phyloP scores from a whole-genome alignment of 1,140 invertebrate species.

The Heliothis subflexa region DNA sequence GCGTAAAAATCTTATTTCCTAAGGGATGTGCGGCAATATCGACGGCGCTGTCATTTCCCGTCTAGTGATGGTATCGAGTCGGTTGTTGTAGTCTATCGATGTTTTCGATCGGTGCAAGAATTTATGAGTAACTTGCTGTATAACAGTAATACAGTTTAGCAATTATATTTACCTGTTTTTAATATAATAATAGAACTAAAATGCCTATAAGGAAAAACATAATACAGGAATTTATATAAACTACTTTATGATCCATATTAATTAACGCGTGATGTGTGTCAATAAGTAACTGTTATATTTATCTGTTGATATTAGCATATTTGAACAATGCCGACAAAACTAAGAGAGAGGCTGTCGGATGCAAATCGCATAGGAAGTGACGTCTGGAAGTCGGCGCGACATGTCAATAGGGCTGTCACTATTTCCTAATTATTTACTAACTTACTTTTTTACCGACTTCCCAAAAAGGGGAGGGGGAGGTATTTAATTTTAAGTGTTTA shows the following conservation, averaged over 20 bases:
- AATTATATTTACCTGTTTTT: too few relatives aligned
- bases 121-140: too few relatives aligned
- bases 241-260: background rate
- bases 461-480: too few relatives aligned
- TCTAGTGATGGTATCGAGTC: too few relatives aligned
- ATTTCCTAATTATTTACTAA: too few relatives aligned
- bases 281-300: constrained; percentile 11
- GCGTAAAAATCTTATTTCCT: background rate
- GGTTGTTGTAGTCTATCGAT: too few relatives aligned
- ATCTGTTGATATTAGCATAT: constrained; percentile 4
- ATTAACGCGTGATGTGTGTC: constrained; percentile 2
- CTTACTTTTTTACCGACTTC: too few relatives aligned
- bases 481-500: too few relatives aligned
- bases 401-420: constrained; percentile 15
- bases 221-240: background rate
- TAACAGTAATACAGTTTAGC: too few relatives aligned
- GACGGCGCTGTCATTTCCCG: too few relatives aligned
- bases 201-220: background rate
- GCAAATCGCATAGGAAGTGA: constrained; percentile 35
- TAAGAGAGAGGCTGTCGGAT: constrained; percentile 24
- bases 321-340: constrained; percentile 1
- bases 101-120: too few relatives aligned
- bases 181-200: too few relatives aligned
- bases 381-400: background rate
- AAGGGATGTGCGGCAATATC: background rate